Conservation (phyloP, 2,113 vertebrate genomes). For the Mystacornis crossleyi region DNA sequence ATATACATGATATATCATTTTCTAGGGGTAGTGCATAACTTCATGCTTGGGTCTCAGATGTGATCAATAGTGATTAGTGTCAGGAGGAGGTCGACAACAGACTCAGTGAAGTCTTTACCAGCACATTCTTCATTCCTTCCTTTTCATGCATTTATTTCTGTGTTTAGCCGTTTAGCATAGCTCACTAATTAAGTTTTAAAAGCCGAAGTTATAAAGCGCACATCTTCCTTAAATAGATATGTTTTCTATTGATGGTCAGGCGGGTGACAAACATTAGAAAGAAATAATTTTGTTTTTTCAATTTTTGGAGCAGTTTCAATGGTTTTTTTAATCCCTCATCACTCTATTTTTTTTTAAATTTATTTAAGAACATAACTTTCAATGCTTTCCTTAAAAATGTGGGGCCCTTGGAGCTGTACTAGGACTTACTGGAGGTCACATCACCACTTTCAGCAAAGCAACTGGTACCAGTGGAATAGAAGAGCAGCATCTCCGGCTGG, state of each 20-base stretch:
- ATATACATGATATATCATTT: neutral
- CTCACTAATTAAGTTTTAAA: neutral
- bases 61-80: neutral
- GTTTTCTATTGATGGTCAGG: neutral
- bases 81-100: neutral
- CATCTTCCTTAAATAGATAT: neutral
- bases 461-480: neutral
- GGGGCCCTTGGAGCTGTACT: neutral
- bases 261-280: neutral
- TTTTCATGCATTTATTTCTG: neutral
- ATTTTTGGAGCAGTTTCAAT: neutral
- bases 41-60: neutral
- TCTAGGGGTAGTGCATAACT: neutral
- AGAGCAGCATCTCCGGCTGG: accelerated
- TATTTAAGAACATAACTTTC: neutral
- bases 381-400: neutral
- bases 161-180: neutral
- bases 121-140: neutral
- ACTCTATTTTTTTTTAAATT: neutral
- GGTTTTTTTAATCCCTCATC: neutral
- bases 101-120: neutral
- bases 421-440: neutral
- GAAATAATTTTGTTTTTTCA: neutral
- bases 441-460: neutral
- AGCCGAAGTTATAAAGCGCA: neutral